Evolutionary conservation across 2,113 vertebrate species (phyloP).

Genomic region (Glareola pratincola): DNA sequence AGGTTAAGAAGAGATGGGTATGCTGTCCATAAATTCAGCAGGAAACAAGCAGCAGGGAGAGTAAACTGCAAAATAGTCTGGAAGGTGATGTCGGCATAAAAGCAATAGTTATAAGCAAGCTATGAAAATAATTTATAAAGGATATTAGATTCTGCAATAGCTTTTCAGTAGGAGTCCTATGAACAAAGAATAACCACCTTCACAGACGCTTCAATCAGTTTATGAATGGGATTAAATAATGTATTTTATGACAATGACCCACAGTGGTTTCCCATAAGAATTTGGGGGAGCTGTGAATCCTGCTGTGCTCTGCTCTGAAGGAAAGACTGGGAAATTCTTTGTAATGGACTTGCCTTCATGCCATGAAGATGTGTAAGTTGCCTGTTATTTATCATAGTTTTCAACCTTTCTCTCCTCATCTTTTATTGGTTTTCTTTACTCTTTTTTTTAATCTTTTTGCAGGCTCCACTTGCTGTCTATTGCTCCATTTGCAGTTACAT

Average conservation of each 20-base stretch:
- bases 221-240: background rate
- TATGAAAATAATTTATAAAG: background rate
- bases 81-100: background rate
- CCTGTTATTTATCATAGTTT: background rate
- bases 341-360: background rate
- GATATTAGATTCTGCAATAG: background rate
- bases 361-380: background rate
- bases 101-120: background rate
- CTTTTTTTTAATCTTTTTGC: background rate
- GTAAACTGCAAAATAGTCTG: background rate
- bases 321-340: background rate
- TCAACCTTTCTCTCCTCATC: rapidly evolving
- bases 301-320: background rate
- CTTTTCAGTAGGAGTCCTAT: background rate
- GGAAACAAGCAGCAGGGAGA: background rate
- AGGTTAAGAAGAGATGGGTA: background rate
- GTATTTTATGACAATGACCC: background rate
- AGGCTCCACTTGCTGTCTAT: background rate
- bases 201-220: background rate
- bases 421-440: background rate
- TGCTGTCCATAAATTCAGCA: background rate
- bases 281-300: background rate
- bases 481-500: background rate
- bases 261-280: background rate
- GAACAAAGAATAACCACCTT: background rate